A percentile compares a stretch with the other conserved stretches of the same genome.
These are phyloP conservation scores for Eidolon dupreanum DNA, from an alignment of 2,797 vertebrate genomes.

Conservation along the genomic window DNA sequence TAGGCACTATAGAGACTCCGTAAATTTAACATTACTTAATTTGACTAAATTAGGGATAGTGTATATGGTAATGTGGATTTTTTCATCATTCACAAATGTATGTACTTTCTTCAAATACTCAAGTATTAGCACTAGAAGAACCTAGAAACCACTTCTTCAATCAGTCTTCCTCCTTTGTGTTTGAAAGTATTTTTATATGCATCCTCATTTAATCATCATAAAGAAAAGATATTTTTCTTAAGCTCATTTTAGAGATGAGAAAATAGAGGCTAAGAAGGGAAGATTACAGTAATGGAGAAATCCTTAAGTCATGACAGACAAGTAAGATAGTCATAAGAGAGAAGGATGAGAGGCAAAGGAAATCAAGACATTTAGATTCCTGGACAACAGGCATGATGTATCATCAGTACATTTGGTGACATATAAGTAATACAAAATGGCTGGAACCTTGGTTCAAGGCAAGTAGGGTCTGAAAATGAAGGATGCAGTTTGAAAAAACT, in stretches of 20 bases:
- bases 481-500: not conserved
- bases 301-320: not conserved
- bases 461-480: not conserved
- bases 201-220: not conserved
- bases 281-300: not conserved
- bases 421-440: not conserved
- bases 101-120: not conserved
- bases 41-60: not conserved
- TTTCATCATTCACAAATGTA: not conserved
- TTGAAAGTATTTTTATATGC: not conserved
- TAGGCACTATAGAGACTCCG: not conserved
- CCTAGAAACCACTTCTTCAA: not conserved
- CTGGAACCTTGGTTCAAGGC: not conserved
- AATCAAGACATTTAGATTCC: not conserved
- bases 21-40: not conserved
- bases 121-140: not conserved
- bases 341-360: not conserved
- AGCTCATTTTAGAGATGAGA: conserved; percentile 7
- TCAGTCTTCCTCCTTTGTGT: not conserved
- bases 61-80: not conserved
- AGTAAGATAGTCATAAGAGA: not conserved
- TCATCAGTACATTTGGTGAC: not conserved
- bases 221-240: not conserved
- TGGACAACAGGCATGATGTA: not conserved
- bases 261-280: not conserved